A percentile compares a stretch with the other conserved stretches of the same genome.
phyloP scores from a whole-genome alignment of 2,797 vertebrate genomes.

The Pipistrellus pipistrellus region DNA sequence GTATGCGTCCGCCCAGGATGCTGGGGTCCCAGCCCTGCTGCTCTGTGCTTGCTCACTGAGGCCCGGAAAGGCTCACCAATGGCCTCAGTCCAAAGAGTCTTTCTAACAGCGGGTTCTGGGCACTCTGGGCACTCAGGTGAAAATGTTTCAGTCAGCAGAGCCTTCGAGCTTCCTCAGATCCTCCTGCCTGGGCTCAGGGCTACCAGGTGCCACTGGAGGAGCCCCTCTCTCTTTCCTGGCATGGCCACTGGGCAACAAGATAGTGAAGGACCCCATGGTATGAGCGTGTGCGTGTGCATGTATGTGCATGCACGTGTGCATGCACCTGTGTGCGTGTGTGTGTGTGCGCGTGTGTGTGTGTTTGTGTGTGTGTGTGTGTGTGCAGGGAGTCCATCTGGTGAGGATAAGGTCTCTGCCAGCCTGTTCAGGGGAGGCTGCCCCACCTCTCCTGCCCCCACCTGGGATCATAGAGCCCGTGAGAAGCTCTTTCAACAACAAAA shows the following conservation, averaged over 20 bases:
- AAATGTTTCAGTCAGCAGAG: not conserved
- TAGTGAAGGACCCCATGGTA: too few relatives aligned
- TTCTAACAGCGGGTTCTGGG: not conserved
- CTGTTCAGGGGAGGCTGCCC: not conserved
- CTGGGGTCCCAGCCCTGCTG: not conserved
- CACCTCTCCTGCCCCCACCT: not conserved
- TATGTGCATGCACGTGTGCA: too few relatives aligned
- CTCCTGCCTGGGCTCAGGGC: not conserved
- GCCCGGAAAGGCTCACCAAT: not conserved
- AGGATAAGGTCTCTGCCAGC: not conserved
- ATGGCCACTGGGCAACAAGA: not conserved
- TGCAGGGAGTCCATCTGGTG: accelerated
- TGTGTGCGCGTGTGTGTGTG: not conserved
- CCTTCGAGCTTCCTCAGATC: not conserved
- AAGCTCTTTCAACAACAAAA: not conserved
- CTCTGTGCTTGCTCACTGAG: accelerated
- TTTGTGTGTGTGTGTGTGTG: accelerated
- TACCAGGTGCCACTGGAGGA: not conserved
- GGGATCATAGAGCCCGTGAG: not conserved
- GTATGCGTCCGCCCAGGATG: not conserved
- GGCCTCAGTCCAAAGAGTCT: not conserved
- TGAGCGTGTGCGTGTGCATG: accelerated
- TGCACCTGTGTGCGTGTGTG: not conserved
- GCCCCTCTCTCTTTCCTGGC: not conserved
- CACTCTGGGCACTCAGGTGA: not conserved